These are phyloP conservation scores for Argya squamiceps DNA, from an alignment of 2,797 vertebrate species.

Conservation along the genomic window DNA sequence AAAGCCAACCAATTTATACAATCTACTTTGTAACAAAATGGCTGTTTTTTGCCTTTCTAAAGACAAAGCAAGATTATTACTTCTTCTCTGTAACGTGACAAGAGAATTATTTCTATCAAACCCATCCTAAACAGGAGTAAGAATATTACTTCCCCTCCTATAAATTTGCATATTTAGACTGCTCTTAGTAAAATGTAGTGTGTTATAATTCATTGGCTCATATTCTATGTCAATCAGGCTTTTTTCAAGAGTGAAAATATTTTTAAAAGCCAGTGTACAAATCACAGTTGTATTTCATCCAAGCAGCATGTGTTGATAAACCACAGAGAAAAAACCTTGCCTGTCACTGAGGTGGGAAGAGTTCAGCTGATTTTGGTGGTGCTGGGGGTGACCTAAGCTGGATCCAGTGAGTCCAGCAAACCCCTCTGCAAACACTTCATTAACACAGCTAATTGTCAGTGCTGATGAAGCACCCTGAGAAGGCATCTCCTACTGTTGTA, in stretches of 20 bases:
- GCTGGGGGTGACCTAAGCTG: neutral
- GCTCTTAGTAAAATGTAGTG: neutral
- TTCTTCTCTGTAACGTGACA: conserved; percentile 10
- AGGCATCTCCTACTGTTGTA: neutral
- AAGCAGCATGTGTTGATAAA: neutral
- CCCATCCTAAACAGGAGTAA: neutral
- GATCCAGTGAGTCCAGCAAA: neutral
- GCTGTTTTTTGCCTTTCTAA: conserved; percentile 30
- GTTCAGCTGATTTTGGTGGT: neutral
- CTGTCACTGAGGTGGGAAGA: neutral
- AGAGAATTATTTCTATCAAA: conserved; percentile 40
- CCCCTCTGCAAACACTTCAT: neutral
- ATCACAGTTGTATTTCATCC: neutral
- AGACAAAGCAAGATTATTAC: conserved; percentile 39
- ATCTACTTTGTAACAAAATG: conserved; percentile 1
- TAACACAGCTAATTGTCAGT: neutral
- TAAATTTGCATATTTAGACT: conserved; percentile 34
- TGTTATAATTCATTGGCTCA: neutral
- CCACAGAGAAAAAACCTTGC: neutral
- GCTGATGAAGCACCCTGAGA: neutral
- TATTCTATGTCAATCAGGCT: neutral
- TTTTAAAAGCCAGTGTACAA: conserved; percentile 23
- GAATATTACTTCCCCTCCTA: conserved; percentile 5
- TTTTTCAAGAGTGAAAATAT: neutral
- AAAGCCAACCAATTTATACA: conserved; percentile 25